phyloP scores from a whole-genome alignment of 2,113 vertebrate genomes.

The Psettodes erumei region DNA sequence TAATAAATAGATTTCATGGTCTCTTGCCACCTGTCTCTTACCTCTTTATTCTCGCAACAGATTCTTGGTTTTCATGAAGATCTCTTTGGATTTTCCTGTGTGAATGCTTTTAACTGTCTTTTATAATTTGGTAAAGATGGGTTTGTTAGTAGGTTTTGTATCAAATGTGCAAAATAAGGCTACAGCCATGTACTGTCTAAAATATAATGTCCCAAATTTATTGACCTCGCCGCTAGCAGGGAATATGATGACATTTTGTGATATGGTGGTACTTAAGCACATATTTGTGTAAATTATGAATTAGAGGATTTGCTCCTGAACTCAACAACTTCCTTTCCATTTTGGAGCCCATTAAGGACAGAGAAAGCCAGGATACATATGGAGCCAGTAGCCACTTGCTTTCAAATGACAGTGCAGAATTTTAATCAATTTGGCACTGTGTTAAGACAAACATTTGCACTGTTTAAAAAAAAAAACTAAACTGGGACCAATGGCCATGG shows the following conservation, averaged over 20 bases:
- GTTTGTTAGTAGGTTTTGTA: not conserved
- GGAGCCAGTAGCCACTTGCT: not conserved
- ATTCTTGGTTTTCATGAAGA: not conserved
- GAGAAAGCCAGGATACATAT: not conserved
- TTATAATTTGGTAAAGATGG: not conserved
- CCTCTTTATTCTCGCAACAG: not conserved
- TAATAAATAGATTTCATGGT: slow-evolving; percentile 9
- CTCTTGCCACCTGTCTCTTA: not conserved
- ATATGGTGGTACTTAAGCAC: not conserved
- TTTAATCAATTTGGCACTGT: not conserved
- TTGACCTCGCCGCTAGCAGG: not conserved
- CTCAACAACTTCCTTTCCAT: too few species aligned
- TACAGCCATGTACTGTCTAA: not conserved
- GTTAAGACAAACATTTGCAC: not conserved
- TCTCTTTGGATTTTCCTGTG: not conserved
- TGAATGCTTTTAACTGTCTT: not conserved
- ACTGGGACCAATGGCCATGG: not conserved
- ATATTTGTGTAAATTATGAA: not conserved
- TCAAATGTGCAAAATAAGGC: not conserved
- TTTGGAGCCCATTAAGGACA: not conserved
- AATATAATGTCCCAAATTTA: not conserved
- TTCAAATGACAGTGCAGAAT: not conserved
- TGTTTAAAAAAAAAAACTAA: not conserved
- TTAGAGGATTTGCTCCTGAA: not conserved
- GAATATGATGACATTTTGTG: not conserved